phyloP scores from a whole-genome alignment of 2,113 vertebrate species.

The Dendropsophus ebraccatus region DNA sequence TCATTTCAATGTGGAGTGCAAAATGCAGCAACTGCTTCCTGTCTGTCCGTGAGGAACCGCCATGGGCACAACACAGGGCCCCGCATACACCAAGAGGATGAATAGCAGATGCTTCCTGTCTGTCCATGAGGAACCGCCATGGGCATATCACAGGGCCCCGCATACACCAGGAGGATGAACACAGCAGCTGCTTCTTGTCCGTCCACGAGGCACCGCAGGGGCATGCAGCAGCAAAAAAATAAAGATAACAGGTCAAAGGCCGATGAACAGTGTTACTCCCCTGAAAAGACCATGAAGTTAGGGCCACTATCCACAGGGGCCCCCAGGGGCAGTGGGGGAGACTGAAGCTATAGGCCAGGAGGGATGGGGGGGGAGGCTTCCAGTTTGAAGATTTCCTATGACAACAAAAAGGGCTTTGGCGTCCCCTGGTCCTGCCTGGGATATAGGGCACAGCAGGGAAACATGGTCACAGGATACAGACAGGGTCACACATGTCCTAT shows the following conservation, averaged over 20 bases:
- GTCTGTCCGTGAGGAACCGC: background rate
- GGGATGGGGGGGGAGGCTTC: background rate
- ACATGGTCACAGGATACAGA: background rate
- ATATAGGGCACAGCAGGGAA: background rate
- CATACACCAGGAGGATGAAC: background rate
- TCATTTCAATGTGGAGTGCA: conserved; percentile 13
- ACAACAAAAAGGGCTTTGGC: conserved; percentile 39
- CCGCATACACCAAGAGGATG: too few relatives aligned
- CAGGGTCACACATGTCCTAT: background rate
- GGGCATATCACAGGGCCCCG: background rate
- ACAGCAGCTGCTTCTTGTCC: too few relatives aligned
- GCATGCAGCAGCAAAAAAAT: background rate
- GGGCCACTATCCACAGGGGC: background rate
- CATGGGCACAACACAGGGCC: background rate
- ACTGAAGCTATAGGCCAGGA: background rate
- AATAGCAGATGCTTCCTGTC: too few relatives aligned
- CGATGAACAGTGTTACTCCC: background rate
- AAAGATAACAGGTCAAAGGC: background rate
- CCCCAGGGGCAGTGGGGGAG: background rate
- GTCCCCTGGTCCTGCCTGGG: background rate
- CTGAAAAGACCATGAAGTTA: background rate
- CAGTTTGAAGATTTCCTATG: conserved; percentile 39
- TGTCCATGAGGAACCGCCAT: too few relatives aligned
- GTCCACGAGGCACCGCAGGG: too few relatives aligned
- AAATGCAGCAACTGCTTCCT: background rate